These are phyloP conservation scores for Coturnix japonica DNA, from an alignment of 2,113 vertebrate species.

Conservation along the genomic window DNA sequence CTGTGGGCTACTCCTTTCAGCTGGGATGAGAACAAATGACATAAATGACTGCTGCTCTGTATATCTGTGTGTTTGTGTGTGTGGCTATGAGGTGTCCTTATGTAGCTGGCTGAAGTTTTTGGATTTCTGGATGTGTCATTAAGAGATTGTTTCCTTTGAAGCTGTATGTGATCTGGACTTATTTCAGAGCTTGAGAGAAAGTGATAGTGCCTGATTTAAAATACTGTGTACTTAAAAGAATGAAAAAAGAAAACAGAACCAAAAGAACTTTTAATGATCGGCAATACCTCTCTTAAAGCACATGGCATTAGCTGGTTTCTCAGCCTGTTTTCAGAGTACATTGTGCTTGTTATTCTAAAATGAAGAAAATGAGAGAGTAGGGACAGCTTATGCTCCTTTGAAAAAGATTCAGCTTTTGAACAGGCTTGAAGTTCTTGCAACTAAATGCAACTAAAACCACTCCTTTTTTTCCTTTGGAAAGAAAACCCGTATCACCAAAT, in stretches of 20 bases:
- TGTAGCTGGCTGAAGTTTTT: not conserved
- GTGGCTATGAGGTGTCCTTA: not conserved
- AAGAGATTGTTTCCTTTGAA: not conserved
- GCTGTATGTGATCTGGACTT: not conserved
- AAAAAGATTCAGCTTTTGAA: not conserved
- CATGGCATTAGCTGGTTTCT: not conserved
- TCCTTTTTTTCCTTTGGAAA: not conserved
- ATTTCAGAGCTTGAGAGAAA: not conserved
- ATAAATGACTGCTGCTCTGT: conserved; percentile 3
- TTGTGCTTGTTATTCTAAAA: not conserved
- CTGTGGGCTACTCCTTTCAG: not conserved
- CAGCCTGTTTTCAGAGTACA: not conserved
- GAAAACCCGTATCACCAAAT: not conserved
- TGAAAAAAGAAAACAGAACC: not conserved
- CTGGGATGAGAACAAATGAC: not conserved
- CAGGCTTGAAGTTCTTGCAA: not conserved
- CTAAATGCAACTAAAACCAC: not conserved
- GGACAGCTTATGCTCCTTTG: not conserved
- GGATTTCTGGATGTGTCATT: not conserved
- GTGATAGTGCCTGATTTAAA: not conserved
- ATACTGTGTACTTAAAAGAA: not conserved
- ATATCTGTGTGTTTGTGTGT: not conserved
- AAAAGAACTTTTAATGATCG: not conserved
- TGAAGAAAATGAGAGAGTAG: not conserved
- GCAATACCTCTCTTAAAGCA: not conserved